Base-by-base conservation (phyloP, 2,888 invertebrate species). In the Oegoconia quadripuncta region DNA sequence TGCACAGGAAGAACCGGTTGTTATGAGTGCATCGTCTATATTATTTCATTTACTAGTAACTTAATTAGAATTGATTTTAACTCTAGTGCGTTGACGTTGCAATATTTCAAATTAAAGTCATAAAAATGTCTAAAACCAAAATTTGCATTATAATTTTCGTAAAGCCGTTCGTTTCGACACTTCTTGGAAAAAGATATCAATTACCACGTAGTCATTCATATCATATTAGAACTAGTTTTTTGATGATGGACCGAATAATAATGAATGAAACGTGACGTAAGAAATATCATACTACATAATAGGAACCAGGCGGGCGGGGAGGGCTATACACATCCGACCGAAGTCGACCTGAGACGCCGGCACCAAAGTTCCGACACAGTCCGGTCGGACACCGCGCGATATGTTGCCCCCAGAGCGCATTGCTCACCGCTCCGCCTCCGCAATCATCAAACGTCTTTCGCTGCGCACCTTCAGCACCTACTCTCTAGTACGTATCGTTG, bases 351-450 rank as follows among this genome's bases (percentile, higher is more conserved):
- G 25, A 45, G 41, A 42, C 52, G 42, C 43, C 52, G 46, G 48
- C 43, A 50, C 49, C 25, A 33, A 35, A 40, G 50, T 50, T 50
- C 50, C 62, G 65, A 51, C 77, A 76, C 64, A 76, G 67, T 74
- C 68, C 60, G 64, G 49, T 62, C 69, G 65, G 74, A 66, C 80
- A 56, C 64, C 79, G 74, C 60, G 64, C 80, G 68, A 72, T 59
- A 87, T 88, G 88, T 70, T 87, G 75, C 86, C 87, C 57, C 74
- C 78, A 46, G 84, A 86, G 74, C 75, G 82, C 59, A 61, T 71
- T 59, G 75, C 73, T 49, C 76, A 74, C 49, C 79, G 77, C 57
- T 72, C 74, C 59, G 78, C 82, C 65, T 70, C 80, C 64, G 82
- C 83, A 64, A 73, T 88, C 60, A 69, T 87, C 64, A 84, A 84